Conservation (phyloP, 2,797 vertebrate genomes). For the Dendrocincla fuliginosa region DNA sequence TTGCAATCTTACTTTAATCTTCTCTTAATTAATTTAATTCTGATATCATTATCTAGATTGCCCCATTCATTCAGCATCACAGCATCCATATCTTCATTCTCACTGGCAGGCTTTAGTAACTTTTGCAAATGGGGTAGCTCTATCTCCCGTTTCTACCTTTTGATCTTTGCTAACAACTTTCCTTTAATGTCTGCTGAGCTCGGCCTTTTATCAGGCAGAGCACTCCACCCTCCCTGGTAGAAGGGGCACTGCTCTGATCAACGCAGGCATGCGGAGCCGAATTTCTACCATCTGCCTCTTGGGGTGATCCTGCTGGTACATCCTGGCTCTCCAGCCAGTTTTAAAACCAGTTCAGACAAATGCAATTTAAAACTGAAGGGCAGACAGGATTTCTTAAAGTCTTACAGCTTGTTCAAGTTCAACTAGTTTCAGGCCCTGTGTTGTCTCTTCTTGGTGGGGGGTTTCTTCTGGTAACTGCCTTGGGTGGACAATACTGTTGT, state of each 20-base stretch:
- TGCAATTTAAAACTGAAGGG: background rate
- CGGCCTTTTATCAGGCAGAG: constrained; percentile 32
- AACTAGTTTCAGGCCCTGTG: background rate
- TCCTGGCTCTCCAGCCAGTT: constrained; percentile 30
- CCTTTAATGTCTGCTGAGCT: constrained; percentile 59
- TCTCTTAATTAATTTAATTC: constrained; percentile 66
- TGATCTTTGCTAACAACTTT: constrained; percentile 43
- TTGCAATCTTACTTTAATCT: constrained; percentile 65
- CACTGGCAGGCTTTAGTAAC: constrained; percentile 28
- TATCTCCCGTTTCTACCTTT: constrained; percentile 51
- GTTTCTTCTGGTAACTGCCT: background rate
- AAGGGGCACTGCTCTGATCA: constrained; percentile 2
- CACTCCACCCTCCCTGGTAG: constrained; percentile 25
- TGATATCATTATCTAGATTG: constrained; percentile 53
- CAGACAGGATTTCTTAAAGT: background rate
- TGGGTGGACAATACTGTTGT: background rate
- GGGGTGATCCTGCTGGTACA: background rate
- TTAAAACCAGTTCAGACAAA: constrained; percentile 44
- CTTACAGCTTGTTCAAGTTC: background rate
- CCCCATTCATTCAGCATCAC: constrained; percentile 42
- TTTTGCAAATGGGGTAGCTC: constrained; percentile 52
- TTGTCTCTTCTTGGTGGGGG: background rate
- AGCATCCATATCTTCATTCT: constrained; percentile 28
- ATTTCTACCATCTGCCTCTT: background rate
- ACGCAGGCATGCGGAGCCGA: background rate